A percentile compares a stretch with the other conserved stretches of the same genome.
Evolutionary conservation across 2,888 invertebrate species (phyloP).

Genomic region (Mesorhabditis sp.): DNA sequence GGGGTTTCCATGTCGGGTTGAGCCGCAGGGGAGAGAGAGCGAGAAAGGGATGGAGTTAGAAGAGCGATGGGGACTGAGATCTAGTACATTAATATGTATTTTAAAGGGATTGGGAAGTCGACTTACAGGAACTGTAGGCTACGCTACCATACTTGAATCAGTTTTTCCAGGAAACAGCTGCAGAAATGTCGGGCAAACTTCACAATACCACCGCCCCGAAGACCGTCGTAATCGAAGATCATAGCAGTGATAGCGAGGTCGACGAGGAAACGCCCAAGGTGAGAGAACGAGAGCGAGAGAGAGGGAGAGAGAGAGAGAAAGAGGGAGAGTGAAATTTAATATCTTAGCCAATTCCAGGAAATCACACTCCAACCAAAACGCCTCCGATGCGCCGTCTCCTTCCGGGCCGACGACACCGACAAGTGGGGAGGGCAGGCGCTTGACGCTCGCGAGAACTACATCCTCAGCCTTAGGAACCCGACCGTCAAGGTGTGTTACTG

Average conservation of each 20-base stretch:
- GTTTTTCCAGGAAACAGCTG: background rate
- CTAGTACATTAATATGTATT: too few relatives aligned
- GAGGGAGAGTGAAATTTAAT: background rate
- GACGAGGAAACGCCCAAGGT: background rate
- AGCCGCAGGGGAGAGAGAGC: too few relatives aligned
- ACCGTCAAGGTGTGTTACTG: conserved; percentile 36
- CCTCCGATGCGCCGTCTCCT: conserved; percentile 45
- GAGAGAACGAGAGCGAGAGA: background rate
- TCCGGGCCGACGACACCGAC: conserved; percentile 53
- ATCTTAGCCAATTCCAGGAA: conserved; percentile 8
- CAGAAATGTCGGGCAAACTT: conserved; percentile 1
- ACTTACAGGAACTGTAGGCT: too few relatives aligned
- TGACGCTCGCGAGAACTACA: conserved; percentile 44
- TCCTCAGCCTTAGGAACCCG: conserved; percentile 39
- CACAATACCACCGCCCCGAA: background rate
- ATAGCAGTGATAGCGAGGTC: background rate
- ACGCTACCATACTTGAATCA: too few relatives aligned
- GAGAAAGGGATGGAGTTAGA: too few relatives aligned
- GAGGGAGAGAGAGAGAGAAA: background rate
- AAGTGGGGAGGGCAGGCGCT: conserved; percentile 41
- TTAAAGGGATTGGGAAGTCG: too few relatives aligned
- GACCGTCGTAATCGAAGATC: background rate
- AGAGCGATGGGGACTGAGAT: too few relatives aligned
- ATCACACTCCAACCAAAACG: conserved; percentile 42
- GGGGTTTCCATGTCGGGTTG: too few relatives aligned